A percentile compares a stretch with the other conserved stretches of the same genome.
These are phyloP conservation scores for Barbus barbus DNA, from an alignment of 2,113 vertebrate genomes.

Conservation along the genomic window DNA sequence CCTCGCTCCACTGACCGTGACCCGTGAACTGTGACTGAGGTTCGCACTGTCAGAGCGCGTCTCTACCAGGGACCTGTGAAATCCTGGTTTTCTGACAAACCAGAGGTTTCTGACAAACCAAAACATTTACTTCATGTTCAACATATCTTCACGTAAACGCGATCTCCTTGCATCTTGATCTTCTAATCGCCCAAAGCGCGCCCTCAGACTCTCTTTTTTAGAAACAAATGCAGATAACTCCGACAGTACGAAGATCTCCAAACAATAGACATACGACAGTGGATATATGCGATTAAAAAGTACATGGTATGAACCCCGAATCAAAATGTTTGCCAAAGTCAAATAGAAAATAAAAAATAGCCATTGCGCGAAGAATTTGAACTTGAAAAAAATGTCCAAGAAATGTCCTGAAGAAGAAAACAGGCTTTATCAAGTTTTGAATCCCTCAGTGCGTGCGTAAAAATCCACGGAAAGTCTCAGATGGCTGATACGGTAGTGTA, in stretches of 20 bases:
- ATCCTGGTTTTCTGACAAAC: constrained; percentile 33
- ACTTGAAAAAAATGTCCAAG: constrained; percentile 11
- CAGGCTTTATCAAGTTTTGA: constrained; percentile 53
- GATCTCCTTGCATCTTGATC: constrained; percentile 21
- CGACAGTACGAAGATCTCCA: constrained; percentile 23
- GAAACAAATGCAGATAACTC: constrained; percentile 8
- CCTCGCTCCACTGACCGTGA: constrained; percentile 66
- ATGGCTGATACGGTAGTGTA: constrained; percentile 26
- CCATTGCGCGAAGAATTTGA: neutral
- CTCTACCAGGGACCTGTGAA: constrained; percentile 20
- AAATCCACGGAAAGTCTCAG: constrained; percentile 52
- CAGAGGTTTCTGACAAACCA: constrained; percentile 17
- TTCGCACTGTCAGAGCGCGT: constrained; percentile 38
- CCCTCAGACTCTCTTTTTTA: neutral
- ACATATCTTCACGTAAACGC: neutral
- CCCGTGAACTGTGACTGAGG: constrained; percentile 64
- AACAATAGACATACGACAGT: constrained; percentile 33
- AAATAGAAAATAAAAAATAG: constrained; percentile 21
- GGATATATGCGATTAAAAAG: constrained; percentile 44
- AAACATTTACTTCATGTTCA: constrained; percentile 30
- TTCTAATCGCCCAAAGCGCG: neutral
- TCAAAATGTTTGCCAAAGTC: constrained; percentile 37
- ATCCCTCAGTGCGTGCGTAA: constrained; percentile 36
- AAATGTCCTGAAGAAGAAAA: constrained; percentile 25
- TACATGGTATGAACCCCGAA: constrained; percentile 63